These are phyloP conservation scores for Montipora cactus DNA, from an alignment of 64 coral and sea anemone genomes.

Conservation along the genomic window DNA sequence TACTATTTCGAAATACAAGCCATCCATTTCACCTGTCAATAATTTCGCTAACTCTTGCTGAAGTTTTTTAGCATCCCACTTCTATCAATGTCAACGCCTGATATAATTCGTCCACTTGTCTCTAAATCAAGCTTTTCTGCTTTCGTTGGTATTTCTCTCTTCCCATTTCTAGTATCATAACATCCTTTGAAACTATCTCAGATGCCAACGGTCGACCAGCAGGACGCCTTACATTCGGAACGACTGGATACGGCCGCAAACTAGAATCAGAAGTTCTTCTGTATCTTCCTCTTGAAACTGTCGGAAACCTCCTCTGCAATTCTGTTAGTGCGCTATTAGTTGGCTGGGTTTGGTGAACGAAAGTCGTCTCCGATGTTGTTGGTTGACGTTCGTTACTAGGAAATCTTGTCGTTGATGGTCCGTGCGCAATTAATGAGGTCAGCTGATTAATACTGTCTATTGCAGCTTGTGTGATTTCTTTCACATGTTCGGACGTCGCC, in stretches of 20 bases:
- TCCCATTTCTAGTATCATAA: constrained; percentile 43
- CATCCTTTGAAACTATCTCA: constrained; percentile 67
- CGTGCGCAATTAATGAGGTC: too few relatives aligned
- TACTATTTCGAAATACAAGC: constrained; percentile 69
- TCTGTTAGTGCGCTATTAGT: too few relatives aligned
- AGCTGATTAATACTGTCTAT: too few relatives aligned
- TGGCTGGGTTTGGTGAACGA: too few relatives aligned
- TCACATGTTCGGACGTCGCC: too few relatives aligned
- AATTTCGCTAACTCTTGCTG: constrained; percentile 31
- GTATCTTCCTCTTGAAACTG: neutral
- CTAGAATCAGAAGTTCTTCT: constrained; percentile 16
- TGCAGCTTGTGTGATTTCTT: too few relatives aligned
- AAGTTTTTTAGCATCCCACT: constrained; percentile 59
- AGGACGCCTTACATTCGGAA: constrained; percentile 26
- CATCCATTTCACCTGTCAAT: constrained; percentile 67
- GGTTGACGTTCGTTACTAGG: too few relatives aligned
- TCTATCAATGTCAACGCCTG: constrained; percentile 54
- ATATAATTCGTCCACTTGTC: constrained; percentile 19
- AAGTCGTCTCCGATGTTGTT: too few relatives aligned
- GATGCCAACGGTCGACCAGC: constrained; percentile 45
- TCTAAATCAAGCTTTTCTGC: constrained; percentile 62
- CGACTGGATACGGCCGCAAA: neutral
- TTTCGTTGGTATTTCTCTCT: constrained; percentile 67
- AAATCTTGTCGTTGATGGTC: too few relatives aligned
- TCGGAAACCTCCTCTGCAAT: too few relatives aligned